phyloP scores from a whole-genome alignment of 2,113 vertebrate genomes.

The Phyllostomus discolor region DNA sequence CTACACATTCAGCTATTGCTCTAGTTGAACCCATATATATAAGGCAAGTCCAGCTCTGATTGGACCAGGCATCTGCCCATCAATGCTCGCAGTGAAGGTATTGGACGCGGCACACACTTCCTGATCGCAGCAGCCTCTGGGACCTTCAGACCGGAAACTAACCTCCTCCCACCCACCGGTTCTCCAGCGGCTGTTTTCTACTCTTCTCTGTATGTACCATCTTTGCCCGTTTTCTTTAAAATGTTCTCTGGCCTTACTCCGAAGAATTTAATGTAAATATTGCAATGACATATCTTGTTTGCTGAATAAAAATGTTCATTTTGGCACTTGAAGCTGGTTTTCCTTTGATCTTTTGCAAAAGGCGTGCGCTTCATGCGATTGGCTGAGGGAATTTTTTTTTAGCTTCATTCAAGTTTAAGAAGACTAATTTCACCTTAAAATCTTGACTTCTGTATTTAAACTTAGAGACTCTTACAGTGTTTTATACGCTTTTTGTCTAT shows the following conservation, averaged over 20 bases:
- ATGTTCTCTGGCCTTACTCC: neutral
- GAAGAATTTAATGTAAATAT: neutral
- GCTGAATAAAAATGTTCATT: neutral
- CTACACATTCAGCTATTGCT: no score
- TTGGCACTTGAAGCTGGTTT: neutral
- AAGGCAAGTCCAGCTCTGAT: neutral
- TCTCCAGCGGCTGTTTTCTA: neutral
- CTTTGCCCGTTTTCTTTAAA: neutral
- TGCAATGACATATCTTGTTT: neutral
- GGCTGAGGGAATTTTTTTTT: neutral
- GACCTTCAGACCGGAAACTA: rapidly evolving
- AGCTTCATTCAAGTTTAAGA: neutral
- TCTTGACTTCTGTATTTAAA: neutral
- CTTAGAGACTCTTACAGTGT: neutral
- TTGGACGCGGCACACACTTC: neutral
- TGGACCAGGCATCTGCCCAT: neutral
- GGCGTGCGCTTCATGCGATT: neutral
- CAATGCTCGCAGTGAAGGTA: rapidly evolving
- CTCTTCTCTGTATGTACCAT: rapidly evolving
- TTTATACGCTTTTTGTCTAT: neutral
- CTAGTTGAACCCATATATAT: neutral
- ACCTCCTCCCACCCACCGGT: neutral
- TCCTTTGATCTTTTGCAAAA: neutral
- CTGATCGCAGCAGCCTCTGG: neutral
- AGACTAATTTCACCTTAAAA: neutral